Conservation (phyloP, 2,888 invertebrate genomes). For the Megastigmus dorsalis region DNA sequence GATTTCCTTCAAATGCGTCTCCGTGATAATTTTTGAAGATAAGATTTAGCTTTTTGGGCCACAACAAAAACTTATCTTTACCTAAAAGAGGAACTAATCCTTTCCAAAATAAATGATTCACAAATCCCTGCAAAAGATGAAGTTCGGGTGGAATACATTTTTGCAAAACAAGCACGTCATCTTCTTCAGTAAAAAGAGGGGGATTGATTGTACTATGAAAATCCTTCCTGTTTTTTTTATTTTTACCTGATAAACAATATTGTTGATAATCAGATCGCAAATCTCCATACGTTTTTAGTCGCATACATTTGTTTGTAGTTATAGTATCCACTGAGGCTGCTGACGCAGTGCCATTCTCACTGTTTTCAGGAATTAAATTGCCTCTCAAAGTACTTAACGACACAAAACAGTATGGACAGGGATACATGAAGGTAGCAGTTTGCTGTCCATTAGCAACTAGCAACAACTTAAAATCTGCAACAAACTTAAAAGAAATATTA, state of each 20-base stretch:
- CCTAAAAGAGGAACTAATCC: not conserved
- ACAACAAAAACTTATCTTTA: too few species aligned
- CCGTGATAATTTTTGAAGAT: too few species aligned
- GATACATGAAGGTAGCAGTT: too few species aligned
- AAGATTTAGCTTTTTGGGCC: too few species aligned
- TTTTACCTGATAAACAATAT: not conserved
- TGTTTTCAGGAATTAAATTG: not conserved
- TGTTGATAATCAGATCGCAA: slow-evolving; percentile 1
- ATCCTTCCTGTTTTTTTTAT: not conserved
- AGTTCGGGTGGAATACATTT: slow-evolving; percentile 5
- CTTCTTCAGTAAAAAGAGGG: too few species aligned
- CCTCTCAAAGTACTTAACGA: not conserved
- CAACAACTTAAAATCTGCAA: too few species aligned
- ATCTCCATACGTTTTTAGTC: slow-evolving; percentile 3
- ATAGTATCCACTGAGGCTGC: not conserved
- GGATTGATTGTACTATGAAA: slow-evolving; percentile 1
- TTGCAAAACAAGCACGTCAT: slow-evolving; percentile 3
- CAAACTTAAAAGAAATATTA: too few species aligned
- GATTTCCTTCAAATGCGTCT: too few species aligned
- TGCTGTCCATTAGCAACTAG: too few species aligned
- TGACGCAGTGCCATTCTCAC: not conserved
- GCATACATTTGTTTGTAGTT: not conserved
- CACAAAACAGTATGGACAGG: too few species aligned
- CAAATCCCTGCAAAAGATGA: slow-evolving; percentile 1
- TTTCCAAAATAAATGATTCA: too few species aligned